Percentiles rank a stretch among this genome's conserved stretches.
Conservation (phyloP, 1,140 invertebrate species). For the Panagrolaimus sp. region DNA sequence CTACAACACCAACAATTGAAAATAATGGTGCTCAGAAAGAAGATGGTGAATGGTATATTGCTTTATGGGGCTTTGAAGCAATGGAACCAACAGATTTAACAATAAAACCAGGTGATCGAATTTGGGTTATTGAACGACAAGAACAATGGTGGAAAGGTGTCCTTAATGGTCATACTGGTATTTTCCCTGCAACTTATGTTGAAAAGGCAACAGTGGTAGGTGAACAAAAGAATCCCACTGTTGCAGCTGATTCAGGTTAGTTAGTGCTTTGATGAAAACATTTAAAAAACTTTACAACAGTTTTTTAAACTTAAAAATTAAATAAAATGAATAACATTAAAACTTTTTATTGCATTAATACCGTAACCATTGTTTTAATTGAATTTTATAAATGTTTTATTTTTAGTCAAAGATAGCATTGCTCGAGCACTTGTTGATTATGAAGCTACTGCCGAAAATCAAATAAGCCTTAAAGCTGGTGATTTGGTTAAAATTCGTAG, state of each 20-base stretch:
- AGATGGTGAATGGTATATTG: slow-evolving; percentile 49
- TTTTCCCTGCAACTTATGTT: slow-evolving; percentile 73
- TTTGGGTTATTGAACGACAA: slow-evolving; percentile 77
- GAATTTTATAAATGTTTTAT: too few relatives aligned
- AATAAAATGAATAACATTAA: too few relatives aligned
- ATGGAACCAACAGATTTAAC: slow-evolving; percentile 80
- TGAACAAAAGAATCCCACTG: neutral
- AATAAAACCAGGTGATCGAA: slow-evolving; percentile 82
- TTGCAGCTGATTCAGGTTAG: slow-evolving; percentile 33
- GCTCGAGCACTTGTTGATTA: slow-evolving; percentile 44
- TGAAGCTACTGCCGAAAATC: slow-evolving; percentile 46
- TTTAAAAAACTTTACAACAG: slow-evolving; percentile 15
- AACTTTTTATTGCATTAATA: too few relatives aligned
- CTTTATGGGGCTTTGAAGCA: slow-evolving; percentile 67
- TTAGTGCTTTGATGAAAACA: slow-evolving; percentile 13
- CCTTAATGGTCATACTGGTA: slow-evolving; percentile 75
- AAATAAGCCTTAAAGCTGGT: slow-evolving; percentile 76
- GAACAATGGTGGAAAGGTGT: slow-evolving; percentile 97
- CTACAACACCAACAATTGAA: slow-evolving; percentile 4
- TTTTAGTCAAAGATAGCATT: slow-evolving; percentile 21
- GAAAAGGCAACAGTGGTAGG: slow-evolving; percentile 53
- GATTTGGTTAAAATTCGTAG: slow-evolving; percentile 90
- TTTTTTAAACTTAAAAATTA: too few relatives aligned
- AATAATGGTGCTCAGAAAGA: neutral
- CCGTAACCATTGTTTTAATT: too few relatives aligned